Conservation (phyloP, 2,888 invertebrate genomes). For the Eristalinus aeneus region DNA sequence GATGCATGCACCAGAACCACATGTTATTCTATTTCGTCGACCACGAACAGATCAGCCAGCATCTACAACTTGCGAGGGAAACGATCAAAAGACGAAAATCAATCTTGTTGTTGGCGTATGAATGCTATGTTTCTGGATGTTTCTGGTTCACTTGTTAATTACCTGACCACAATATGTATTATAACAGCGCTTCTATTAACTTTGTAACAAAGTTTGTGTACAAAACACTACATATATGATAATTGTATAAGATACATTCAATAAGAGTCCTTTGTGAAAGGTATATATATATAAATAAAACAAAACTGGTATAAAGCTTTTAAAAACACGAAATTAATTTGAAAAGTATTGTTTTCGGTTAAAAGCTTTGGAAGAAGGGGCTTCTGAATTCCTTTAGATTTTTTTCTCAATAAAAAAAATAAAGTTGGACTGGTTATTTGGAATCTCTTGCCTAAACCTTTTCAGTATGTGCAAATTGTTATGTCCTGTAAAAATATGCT, state of each 20-base stretch:
- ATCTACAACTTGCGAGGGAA: conserved; percentile 14
- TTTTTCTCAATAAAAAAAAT: too few relatives aligned
- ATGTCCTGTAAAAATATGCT: too few relatives aligned
- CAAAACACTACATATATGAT: conserved; percentile 22
- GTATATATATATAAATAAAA: conserved; percentile 14
- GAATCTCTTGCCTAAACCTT: too few relatives aligned
- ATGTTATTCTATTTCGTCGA: conserved; percentile 90
- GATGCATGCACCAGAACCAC: conserved; percentile 95
- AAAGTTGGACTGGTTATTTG: too few relatives aligned
- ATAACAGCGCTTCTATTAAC: conserved; percentile 27
- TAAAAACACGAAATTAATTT: not conserved
- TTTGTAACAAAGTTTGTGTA: conserved; percentile 61
- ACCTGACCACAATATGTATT: conserved; percentile 28
- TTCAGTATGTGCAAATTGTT: too few relatives aligned
- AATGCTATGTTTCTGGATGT: not conserved
- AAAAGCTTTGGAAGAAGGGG: not conserved
- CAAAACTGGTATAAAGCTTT: not conserved
- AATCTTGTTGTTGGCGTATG: conserved; percentile 56
- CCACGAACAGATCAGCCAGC: conserved; percentile 76
- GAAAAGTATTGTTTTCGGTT: not conserved
- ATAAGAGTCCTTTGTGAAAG: conserved; percentile 46
- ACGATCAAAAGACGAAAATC: conserved; percentile 57
- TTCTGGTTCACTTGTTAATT: conserved; percentile 6
- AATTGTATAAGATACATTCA: conserved; percentile 41
- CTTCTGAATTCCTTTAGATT: too few relatives aligned